Conservation (phyloP, 2,113 vertebrate species). For the Ophiodon elongatus region DNA sequence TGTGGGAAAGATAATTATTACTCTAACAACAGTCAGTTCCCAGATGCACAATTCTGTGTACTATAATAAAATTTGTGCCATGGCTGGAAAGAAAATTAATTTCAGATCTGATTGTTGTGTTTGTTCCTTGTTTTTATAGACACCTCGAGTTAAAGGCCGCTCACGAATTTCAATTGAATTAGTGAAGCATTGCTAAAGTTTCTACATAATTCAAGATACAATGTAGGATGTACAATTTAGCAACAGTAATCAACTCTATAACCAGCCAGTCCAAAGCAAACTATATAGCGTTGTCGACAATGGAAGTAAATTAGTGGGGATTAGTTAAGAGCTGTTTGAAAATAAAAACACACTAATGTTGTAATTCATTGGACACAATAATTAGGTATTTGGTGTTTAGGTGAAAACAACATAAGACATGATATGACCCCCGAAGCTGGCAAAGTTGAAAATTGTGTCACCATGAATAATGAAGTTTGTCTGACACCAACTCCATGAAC, state of each 20-base stretch:
- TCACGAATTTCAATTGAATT: conserved; percentile 36
- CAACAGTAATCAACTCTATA: background rate
- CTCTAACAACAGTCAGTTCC: conserved; percentile 62
- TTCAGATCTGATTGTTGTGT: conserved; percentile 35
- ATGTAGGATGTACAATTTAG: background rate
- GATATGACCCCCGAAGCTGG: background rate
- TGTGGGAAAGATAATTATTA: conserved; percentile 48
- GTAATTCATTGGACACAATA: background rate
- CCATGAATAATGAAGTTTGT: conserved; percentile 34
- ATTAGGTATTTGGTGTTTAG: background rate
- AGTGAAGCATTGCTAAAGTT: background rate
- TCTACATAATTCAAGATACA: background rate
- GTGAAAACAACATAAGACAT: conserved; percentile 26
- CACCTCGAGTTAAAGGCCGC: conserved; percentile 22
- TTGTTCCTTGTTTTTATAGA: conserved; percentile 38
- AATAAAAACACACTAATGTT: background rate
- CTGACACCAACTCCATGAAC: background rate
- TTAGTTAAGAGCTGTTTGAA: background rate
- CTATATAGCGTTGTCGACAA: no score
- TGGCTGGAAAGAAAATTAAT: conserved; percentile 45
- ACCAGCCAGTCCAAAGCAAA: background rate
- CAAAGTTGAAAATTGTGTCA: conserved; percentile 29
- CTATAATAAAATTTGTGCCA: conserved; percentile 50
- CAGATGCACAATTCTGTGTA: conserved; percentile 48
- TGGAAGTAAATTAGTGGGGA: background rate